Evolutionary conservation across 2,797 vertebrate genomes (phyloP).

Genomic region (Antrozous pallidus): DNA sequence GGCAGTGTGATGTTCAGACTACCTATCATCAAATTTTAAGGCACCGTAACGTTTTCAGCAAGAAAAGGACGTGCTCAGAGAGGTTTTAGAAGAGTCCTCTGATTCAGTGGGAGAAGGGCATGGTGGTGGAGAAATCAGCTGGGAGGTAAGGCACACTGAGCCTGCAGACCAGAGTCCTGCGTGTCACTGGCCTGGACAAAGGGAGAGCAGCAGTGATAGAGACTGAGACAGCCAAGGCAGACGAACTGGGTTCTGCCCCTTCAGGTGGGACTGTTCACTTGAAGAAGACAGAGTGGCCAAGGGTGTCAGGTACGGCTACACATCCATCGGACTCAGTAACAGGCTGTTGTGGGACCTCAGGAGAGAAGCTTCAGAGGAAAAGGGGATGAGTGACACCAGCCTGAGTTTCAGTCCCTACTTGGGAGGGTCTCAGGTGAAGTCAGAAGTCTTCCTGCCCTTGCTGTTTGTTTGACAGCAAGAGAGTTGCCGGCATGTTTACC

Average conservation of each 20-base stretch:
- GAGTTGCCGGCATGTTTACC: accelerated
- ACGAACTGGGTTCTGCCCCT: neutral
- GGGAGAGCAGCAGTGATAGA: too few species aligned
- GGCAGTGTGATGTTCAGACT: neutral
- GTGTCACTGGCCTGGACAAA: too few species aligned
- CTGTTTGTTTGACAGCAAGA: neutral
- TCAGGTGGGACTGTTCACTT: neutral
- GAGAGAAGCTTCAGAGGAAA: neutral
- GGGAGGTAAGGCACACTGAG: neutral
- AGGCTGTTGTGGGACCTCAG: neutral
- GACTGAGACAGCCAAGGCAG: too few species aligned
- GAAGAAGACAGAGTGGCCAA: neutral
- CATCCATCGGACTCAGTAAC: accelerated
- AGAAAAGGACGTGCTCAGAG: neutral
- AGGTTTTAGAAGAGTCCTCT: neutral
- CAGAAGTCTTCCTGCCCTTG: neutral
- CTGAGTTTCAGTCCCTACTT: accelerated
- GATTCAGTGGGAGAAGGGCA: neutral
- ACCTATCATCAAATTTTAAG: neutral
- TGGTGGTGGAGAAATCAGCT: neutral
- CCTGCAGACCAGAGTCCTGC: neutral
- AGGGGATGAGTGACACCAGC: accelerated
- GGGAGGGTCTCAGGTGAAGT: neutral
- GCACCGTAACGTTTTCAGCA: too few species aligned
- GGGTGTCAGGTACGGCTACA: neutral